Evolutionary conservation across 2,888 invertebrate genomes (phyloP), one percentile per base, ranked within the genome.

Genomic region (Agapostemon virescens): DNA sequence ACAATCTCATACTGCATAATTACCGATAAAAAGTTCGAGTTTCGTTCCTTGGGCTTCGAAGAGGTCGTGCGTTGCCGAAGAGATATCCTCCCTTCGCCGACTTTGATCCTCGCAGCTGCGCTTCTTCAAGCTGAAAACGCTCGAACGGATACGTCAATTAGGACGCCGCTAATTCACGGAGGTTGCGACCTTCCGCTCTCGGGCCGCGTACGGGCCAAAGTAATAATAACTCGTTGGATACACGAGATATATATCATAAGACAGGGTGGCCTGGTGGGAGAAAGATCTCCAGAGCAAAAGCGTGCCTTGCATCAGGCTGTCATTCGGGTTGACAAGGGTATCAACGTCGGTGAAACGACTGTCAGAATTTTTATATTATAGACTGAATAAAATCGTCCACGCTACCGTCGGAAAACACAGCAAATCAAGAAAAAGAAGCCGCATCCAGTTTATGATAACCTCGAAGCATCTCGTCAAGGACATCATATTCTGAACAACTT

Each of bases 71-170:
- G 49, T n/a, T n/a, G 49, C n/a, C 49, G 69, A 74, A 69, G 20
- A 72, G 26, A 74, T 69, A 69, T 80, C 77, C 77, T 75, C 58
- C 77, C 33, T 73, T 36, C 11, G 55, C 23, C 75, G 63, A 69
- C 75, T 77, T 77, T 73, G 78, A 74, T 78, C 82, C 78, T 74
- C 69, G 64, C 67, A 55, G 66, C 55, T 72, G 74, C 63, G 42
- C 33, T 72, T 75, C 66, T 74, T 66, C 45, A 11, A 40, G 72
- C 83, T 64, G 75, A 69, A 79, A 74, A 66, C 58, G 52, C 72
- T 64, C 72, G 68, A 80, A 86, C 87, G 88, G 86, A 88, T 87
- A 87, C 79, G 84, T 85, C 88, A 87, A 88, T 88, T 88, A 88
- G 86, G 82, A 87, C 79, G 84, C 74, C 69, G 77, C 85, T 85